phyloP scores from a whole-genome alignment of 2,113 vertebrate species.

The Eurypyga helias region DNA sequence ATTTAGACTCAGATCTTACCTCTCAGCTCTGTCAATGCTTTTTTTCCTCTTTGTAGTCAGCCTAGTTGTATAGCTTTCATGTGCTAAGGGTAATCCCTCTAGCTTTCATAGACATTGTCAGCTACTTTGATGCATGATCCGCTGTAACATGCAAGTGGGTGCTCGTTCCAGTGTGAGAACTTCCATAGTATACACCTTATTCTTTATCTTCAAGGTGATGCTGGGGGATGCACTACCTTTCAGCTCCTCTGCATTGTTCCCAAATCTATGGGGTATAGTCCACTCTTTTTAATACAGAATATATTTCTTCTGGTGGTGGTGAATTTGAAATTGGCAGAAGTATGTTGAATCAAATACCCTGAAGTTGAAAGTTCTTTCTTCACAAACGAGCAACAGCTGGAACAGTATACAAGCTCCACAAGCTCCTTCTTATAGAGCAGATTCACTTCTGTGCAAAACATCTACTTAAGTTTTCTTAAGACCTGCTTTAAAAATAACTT shows the following conservation, averaged over 20 bases:
- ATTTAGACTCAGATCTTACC: conserved; percentile 34
- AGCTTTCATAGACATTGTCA: conserved; percentile 48
- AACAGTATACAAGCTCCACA: not conserved
- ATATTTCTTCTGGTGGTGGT: not conserved
- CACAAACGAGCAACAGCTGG: not conserved
- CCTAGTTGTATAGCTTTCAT: conserved; percentile 48
- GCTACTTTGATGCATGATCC: conserved; percentile 49
- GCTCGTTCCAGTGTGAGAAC: not conserved
- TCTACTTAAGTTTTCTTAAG: not conserved
- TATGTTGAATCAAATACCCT: not conserved
- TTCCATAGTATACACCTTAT: not conserved
- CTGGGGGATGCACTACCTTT: not conserved
- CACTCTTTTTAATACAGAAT: not conserved
- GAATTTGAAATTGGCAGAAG: not conserved
- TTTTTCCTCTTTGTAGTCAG: conserved; percentile 21
- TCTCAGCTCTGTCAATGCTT: not conserved
- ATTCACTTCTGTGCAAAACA: not conserved
- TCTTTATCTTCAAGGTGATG: not conserved
- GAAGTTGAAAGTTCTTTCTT: not conserved
- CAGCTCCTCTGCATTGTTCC: not conserved
- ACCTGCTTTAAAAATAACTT: not conserved
- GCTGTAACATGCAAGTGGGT: not conserved
- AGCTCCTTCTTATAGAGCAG: not conserved
- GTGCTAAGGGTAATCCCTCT: conserved; percentile 32
- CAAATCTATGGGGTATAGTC: not conserved